Percentiles rank a stretch among this genome's conserved stretches.
These are phyloP conservation scores for Serripes groenlandicus DNA, from an alignment of 2,888 invertebrate genomes.

Conservation along the genomic window DNA sequence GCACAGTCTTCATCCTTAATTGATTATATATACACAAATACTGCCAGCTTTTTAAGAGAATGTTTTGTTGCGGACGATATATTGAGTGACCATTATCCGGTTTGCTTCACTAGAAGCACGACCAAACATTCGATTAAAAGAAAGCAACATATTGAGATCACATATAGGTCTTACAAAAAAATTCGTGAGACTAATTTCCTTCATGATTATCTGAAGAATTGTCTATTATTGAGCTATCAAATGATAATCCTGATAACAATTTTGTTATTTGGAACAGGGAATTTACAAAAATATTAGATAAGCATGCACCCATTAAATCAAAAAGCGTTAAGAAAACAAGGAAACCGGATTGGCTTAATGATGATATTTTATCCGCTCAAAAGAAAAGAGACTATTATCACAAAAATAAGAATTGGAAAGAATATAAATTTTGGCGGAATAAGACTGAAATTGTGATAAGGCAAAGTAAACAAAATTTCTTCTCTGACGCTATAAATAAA, in stretches of 20 bases:
- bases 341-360: background rate
- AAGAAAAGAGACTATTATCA: background rate
- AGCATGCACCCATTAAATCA: background rate
- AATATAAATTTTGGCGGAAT: background rate
- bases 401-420: background rate
- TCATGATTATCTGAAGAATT: background rate
- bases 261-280: background rate
- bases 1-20: background rate
- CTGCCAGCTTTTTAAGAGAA: background rate
- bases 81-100: background rate
- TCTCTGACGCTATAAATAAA: background rate
- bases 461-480: background rate
- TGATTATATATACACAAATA: conserved; percentile 4
- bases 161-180: background rate
- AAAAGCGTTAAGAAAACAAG: background rate
- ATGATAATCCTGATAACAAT: background rate
- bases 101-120: conserved; percentile 7
- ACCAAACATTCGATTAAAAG: background rate
- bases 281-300: background rate
- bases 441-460: background rate
- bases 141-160: background rate
- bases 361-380: background rate
- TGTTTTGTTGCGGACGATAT: conserved; percentile 4
- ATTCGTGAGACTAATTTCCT: background rate
- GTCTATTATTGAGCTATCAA: background rate